Percentiles rank a stretch among this genome's conserved stretches.
Evolutionary conservation across 2,797 vertebrate species (phyloP).

Genomic region (Crocidura indochinensis): DNA sequence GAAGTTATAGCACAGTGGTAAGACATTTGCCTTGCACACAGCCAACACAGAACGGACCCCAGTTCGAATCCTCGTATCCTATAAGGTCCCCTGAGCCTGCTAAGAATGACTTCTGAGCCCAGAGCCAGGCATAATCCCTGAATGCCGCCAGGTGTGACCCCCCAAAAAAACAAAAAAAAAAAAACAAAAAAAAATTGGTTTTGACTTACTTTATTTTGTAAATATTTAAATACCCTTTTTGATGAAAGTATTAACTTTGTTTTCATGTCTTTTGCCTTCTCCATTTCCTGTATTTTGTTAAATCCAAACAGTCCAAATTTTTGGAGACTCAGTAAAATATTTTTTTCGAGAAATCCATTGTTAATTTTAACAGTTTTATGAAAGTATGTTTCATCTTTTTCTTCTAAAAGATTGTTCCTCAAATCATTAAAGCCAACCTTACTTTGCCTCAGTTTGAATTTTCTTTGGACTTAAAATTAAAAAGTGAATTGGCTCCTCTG

Average conservation of each 20-base stretch:
- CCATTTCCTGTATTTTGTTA: constrained; percentile 36
- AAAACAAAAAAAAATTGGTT: too few relatives aligned
- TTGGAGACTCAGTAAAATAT: not conserved
- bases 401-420: not conserved
- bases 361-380: constrained; percentile 54
- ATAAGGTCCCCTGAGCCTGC: too few relatives aligned
- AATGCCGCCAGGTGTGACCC: too few relatives aligned
- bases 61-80: too few relatives aligned
- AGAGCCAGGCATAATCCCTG: too few relatives aligned
- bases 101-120: too few relatives aligned
- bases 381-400: constrained; percentile 11
- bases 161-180: too few relatives aligned
- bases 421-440: not conserved
- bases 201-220: too few relatives aligned
- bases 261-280: not conserved
- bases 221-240: constrained; percentile 17
- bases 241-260: constrained; percentile 38
- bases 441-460: constrained; percentile 36
- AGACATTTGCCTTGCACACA: too few relatives aligned
- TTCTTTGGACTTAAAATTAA: constrained; percentile 20
- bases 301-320: constrained; percentile 59
- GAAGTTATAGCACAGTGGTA: too few relatives aligned
- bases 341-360: constrained; percentile 27
- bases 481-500: constrained; percentile 33
- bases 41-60: too few relatives aligned